Percentiles rank a stretch among this genome's conserved stretches.
phyloP scores from a whole-genome alignment of 2,113 vertebrate species.

The Tupaia tana region DNA sequence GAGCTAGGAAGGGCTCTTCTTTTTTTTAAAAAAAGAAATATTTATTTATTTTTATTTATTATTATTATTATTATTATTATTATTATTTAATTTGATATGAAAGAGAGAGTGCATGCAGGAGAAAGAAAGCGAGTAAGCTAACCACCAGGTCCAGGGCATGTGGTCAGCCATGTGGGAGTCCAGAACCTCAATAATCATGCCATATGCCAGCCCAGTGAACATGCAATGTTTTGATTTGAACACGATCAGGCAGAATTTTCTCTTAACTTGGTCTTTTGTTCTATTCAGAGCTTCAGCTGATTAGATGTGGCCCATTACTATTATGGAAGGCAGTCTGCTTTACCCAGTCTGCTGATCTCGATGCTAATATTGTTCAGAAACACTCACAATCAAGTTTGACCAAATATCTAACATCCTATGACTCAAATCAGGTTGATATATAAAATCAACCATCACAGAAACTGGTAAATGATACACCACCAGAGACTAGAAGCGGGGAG shows the following conservation, averaged over 20 bases:
- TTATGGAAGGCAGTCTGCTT: background rate
- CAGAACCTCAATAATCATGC: too few species aligned
- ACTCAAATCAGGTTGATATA: background rate
- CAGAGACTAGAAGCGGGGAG: background rate
- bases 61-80: too few species aligned
- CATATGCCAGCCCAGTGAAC: too few species aligned
- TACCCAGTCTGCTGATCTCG: background rate
- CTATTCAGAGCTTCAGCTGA: background rate
- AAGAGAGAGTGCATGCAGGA: too few species aligned
- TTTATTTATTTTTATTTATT: too few species aligned
- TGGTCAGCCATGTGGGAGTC: too few species aligned
- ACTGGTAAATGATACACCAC: background rate
- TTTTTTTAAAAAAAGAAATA: too few species aligned
- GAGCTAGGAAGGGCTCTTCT: background rate
- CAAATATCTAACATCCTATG: background rate
- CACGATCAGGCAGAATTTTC: background rate
- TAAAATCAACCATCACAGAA: background rate
- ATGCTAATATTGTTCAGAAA: background rate
- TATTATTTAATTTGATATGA: too few species aligned
- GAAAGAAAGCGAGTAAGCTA: too few species aligned
- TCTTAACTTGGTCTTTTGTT: background rate
- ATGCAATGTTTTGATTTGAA: background rate
- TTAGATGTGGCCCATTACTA: background rate
- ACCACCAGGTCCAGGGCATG: too few species aligned
- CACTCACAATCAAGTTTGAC: background rate